Evolutionary conservation across 2,113 vertebrate species (phyloP), one percentile per base, ranked within the genome.

Genomic region (Vanacampus margaritifer): DNA sequence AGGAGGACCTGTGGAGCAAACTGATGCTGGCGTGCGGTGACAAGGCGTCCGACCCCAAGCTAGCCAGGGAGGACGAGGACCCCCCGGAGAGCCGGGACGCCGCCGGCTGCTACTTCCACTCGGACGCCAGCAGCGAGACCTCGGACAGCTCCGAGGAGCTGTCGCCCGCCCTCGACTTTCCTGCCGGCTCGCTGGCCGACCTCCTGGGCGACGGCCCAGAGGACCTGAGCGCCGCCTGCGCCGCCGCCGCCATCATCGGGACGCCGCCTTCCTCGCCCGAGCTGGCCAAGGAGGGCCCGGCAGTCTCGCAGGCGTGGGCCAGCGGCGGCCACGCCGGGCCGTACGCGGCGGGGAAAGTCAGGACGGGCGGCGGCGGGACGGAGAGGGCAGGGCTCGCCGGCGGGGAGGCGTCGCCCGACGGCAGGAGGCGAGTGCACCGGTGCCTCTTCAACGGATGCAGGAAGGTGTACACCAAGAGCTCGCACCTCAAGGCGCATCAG

Each of bases 401-500:
- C 3, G 93, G 93, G 13, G 97, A 96, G 65, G 89, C 91, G 23
- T 97, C 95, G 0, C 94, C 95, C 0, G 97, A 98, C 35, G 94
- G 95, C 68, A 92, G 94, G 86, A 93, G 93, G 82, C 91, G 96
- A 24, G 92, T 98, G 36, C 97, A 98, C 84, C 90, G 95, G 78
- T 98, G 97, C 91, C 92, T 94, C 35, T 98, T 98, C 92, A 98
- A 95, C 0, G 97, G 96, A 11, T 98, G 97, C 94, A 93, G 95
- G 83, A 98, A 98, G 93, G 96, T 98, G 91, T 98, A 98, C 93
- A 98, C 97, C 92, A 98, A 98, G 94, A 98, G 97, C 86, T 98
- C 97, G 50, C 97, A 98, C 87, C 93, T 98, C 84, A 98, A 98
- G 94, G 97, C 97, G 90, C 97, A 98, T 90, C 97, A 98, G 85